Evolutionary conservation across 53 echinoderm and acorn worm species (phyloP).

Genomic region (Henricia sp.): DNA sequence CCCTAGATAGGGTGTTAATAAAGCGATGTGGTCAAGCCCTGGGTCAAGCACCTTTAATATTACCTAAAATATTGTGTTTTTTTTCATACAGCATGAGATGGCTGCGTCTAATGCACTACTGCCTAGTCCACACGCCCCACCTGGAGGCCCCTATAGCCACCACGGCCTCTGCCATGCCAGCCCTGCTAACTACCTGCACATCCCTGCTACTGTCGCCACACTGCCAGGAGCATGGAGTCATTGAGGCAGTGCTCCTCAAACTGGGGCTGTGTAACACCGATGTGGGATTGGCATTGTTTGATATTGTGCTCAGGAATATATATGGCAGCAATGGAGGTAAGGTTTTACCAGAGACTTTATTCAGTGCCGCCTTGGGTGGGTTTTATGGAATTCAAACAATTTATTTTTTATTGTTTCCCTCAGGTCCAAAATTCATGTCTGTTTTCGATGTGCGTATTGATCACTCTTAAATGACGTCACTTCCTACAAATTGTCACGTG

Average conservation of each 20-base stretch:
- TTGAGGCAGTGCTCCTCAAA: slow-evolving; percentile 90
- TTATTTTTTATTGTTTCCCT: too few relatives aligned
- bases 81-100: slow-evolving; percentile 75
- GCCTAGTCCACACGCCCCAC: slow-evolving; percentile 75
- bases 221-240: slow-evolving; percentile 81
- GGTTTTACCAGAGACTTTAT: too few relatives aligned
- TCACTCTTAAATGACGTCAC: too few relatives aligned
- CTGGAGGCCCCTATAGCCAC: slow-evolving; percentile 66
- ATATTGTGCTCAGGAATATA: slow-evolving; percentile 85
- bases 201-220: slow-evolving; percentile 89
- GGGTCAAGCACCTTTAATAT: too few relatives aligned
- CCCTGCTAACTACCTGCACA: slow-evolving; percentile 90
- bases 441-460: too few relatives aligned
- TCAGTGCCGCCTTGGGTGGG: too few relatives aligned
- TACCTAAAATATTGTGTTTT: too few relatives aligned
- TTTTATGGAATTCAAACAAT: neutral
- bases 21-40: too few relatives aligned
- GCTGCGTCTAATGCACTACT: slow-evolving; percentile 93
- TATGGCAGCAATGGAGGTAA: slow-evolving; percentile 57
- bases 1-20: too few relatives aligned
- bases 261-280: slow-evolving; percentile 87
- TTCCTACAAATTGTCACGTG: too few relatives aligned
- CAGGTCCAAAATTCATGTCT: too few relatives aligned
- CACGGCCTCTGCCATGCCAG: slow-evolving; percentile 81
- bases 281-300: slow-evolving; percentile 86